phyloP scores from a whole-genome alignment of 2,888 invertebrate species.

The Aspidiotus destructor region DNA sequence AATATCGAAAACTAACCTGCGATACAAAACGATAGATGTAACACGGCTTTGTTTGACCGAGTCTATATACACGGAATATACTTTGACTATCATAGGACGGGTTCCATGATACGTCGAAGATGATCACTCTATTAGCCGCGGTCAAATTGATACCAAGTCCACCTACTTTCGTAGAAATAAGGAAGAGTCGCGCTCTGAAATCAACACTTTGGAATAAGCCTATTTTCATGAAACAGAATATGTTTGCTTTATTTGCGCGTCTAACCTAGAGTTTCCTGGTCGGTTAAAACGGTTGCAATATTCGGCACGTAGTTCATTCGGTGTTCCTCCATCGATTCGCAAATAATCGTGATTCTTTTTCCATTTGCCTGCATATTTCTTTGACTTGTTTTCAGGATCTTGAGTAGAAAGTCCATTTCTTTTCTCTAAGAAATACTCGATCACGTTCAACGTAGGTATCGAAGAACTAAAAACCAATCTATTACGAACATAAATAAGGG shows the following conservation, averaged over 20 bases:
- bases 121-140: conserved; percentile 92
- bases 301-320: conserved; percentile 68
- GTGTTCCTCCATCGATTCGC: conserved; percentile 83
- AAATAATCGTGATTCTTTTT: conserved; percentile 73
- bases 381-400: too few species aligned
- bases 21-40: conserved; percentile 93
- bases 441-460: conserved; percentile 79
- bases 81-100: conserved; percentile 97
- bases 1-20: conserved; percentile 44
- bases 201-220: background rate
- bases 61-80: conserved; percentile 93
- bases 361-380: conserved; percentile 47
- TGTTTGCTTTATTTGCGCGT: too few species aligned
- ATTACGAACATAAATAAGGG: too few species aligned
- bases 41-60: conserved; percentile 94
- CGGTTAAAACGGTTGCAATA: conserved; percentile 87
- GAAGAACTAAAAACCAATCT: conserved; percentile 83
- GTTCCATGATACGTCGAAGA: conserved; percentile 99
- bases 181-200: conserved; percentile 60
- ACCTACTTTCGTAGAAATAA: conserved; percentile 94
- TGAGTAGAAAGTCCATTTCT: conserved; percentile 50
- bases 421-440: conserved; percentile 78
- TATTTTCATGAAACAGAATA: too few species aligned
- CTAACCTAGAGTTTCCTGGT: conserved; percentile 59
- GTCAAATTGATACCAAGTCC: conserved; percentile 95